phyloP scores from a whole-genome alignment of 2,113 vertebrate genomes.

The Turdus rufiventris region DNA sequence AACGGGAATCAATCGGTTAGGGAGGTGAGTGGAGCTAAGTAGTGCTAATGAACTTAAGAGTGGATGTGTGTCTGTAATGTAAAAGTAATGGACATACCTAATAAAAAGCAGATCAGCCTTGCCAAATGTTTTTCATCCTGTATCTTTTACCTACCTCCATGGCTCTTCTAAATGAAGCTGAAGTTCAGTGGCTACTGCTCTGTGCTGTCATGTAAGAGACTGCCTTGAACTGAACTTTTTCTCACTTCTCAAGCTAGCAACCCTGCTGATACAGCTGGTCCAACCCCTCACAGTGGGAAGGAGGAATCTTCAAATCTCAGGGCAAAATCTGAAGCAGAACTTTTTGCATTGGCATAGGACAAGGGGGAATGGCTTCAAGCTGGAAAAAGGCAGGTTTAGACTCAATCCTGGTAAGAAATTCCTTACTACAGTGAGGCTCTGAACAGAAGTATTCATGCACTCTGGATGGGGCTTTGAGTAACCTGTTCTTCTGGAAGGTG shows the following conservation, averaged over 20 bases:
- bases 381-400: neutral
- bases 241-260: neutral
- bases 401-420: neutral
- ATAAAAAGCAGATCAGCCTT: neutral
- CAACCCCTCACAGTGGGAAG: neutral
- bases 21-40: neutral
- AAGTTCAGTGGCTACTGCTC: neutral
- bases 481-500: neutral
- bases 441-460: neutral
- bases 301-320: neutral
- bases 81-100: conserved; percentile 1
- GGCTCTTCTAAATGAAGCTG: neutral
- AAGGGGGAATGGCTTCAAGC: neutral
- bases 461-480: neutral
- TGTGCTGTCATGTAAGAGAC: neutral
- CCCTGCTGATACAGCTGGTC: neutral
- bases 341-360: neutral
- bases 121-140: neutral
- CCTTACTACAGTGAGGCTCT: neutral
- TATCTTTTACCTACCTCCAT: neutral
- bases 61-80: neutral
- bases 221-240: neutral
- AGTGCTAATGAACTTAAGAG: conserved; percentile 16
- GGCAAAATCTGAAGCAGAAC: neutral
- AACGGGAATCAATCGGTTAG: conserved; percentile 1